Evolutionary conservation across 2,888 invertebrate species (phyloP), one percentile per base, ranked within the genome.

Genomic region (Proisotoma minuta): DNA sequence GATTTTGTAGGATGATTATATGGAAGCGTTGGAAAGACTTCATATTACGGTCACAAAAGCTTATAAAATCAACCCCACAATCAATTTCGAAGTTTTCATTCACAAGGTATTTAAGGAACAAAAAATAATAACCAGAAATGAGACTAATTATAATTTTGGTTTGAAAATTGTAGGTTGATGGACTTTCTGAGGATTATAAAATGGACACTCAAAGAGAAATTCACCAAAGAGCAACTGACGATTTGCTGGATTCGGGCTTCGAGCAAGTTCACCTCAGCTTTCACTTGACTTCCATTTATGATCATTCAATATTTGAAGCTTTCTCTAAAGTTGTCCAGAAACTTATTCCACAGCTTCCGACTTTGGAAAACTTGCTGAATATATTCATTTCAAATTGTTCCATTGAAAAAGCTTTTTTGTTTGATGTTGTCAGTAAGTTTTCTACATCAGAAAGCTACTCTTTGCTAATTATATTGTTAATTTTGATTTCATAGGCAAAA

Each of bases 281-380:
- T 81, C 96, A 99, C 78, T 82, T 98, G 67, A 99, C 98, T 23
- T 98, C 97, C 65, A 99, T 99, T 73, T 99, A 99, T 78, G 99
- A 99, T 80, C 99, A 99, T 80, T 98, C 98, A 71, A 99, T 99
- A 80, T 99, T 99, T 81, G 99, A 99, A 81, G 99, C 99, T 12
- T 98, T 98, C 81, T 97, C 96, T 75, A 99, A 99, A 86, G 98
- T 99, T 66, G 97, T 99, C 57, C 99, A 99, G 79, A 99, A 99
- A 79, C 81, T 99, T 68, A 98, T 99, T 76, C 95, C 95, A 39
- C 98, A 99, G 78, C 82, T 99, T 75, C 93, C 97, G 29, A 94
- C 95, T 1, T 81, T 99, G 77, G 99, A 99, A 82, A 95, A 97
- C 80, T 84, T 99, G 71, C 82, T 99, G 67, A 97, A 99, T 78